Conservation (phyloP, 1,140 invertebrate genomes). For the Acromyrmex heyeri region DNA sequence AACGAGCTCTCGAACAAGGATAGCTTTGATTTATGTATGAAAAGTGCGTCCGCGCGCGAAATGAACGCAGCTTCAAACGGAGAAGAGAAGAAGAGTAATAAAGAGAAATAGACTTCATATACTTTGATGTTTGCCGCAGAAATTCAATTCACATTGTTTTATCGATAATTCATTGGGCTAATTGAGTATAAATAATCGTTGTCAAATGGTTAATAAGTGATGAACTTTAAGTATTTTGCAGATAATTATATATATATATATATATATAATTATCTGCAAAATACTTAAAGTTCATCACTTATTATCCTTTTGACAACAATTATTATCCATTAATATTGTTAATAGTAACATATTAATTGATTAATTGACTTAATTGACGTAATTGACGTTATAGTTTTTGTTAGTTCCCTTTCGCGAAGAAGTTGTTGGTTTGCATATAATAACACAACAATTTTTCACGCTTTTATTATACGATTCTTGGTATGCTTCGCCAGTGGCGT, state of each 20-base stretch:
- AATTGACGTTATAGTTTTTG: neutral
- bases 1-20: slow-evolving; percentile 1
- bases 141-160: slow-evolving; percentile 17
- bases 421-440: neutral
- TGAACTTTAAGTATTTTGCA: neutral
- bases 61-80: neutral
- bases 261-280: too few species aligned
- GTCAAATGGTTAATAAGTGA: neutral
- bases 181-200: neutral
- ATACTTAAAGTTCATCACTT: too few species aligned
- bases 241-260: too few species aligned
- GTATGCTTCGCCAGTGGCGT: neutral
- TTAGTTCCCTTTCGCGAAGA: neutral
- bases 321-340: too few species aligned
- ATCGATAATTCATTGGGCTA: slow-evolving; percentile 10
- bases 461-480: neutral
- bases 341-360: too few species aligned
- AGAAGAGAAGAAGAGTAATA: neutral
- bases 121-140: slow-evolving; percentile 56
- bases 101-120: neutral
- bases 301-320: too few species aligned
- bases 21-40: slow-evolving; percentile 66
- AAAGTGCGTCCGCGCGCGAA: neutral
- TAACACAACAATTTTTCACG: neutral
- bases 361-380: too few species aligned